Evolutionary conservation across 2,113 vertebrate species (phyloP).

Genomic region (Pagrus major): DNA sequence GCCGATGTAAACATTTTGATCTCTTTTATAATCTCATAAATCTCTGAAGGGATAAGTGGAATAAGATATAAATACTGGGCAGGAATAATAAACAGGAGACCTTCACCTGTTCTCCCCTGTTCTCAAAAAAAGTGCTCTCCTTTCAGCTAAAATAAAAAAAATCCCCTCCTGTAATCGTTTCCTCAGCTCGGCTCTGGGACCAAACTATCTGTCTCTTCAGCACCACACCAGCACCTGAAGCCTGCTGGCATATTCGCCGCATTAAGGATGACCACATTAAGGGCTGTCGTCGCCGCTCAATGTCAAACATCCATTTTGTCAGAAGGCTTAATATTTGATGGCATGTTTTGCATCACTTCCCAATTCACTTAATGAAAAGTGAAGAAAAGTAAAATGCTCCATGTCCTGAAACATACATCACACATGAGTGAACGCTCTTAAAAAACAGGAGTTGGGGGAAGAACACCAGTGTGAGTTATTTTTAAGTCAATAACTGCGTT

Average conservation of each 20-base stretch:
- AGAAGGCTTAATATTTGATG: conserved; percentile 3
- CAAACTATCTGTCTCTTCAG: conserved; percentile 22
- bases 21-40: background rate
- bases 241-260: conserved; percentile 36
- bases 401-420: background rate
- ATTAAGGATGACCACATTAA: conserved; percentile 36
- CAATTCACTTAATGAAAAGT: background rate
- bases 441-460: background rate
- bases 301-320: conserved; percentile 42
- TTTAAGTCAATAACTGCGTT: conserved; percentile 62
- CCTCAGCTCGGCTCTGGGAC: background rate
- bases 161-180: background rate
- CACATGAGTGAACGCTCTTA: conserved; percentile 10
- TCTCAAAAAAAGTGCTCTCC: background rate
- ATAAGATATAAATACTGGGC: background rate
- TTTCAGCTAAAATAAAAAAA: no score
- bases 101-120: no score
- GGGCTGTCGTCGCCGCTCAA: conserved; percentile 29
- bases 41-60: background rate
- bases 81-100: background rate
- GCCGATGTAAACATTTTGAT: background rate
- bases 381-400: background rate
- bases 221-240: conserved; percentile 30
- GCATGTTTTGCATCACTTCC: background rate
- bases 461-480: conserved; percentile 16